These are phyloP conservation scores for Hirudo medicinalis DNA, from an alignment of 1,140 invertebrate genomes.

Conservation along the genomic window DNA sequence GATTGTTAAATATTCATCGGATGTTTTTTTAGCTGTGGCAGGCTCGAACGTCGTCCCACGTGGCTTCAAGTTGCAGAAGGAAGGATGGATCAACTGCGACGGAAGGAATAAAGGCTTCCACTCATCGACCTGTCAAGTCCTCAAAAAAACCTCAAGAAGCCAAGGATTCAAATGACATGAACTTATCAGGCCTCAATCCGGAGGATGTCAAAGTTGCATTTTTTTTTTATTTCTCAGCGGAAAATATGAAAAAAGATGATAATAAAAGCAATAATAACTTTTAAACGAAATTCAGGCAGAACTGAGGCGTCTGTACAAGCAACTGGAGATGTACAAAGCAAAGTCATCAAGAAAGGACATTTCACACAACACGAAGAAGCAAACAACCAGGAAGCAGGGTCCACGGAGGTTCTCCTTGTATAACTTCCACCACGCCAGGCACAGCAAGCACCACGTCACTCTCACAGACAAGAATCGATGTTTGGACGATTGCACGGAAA, in stretches of 20 bases:
- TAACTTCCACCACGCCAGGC: not conserved
- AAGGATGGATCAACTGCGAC: not conserved
- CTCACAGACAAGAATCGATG: not conserved
- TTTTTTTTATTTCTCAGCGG: not conserved
- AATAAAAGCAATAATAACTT: not conserved
- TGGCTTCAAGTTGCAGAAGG: not conserved
- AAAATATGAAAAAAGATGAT: not conserved
- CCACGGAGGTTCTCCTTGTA: constrained; percentile 1
- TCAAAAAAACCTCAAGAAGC: constrained; percentile 5
- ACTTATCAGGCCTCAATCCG: not conserved
- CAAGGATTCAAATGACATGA: not conserved
- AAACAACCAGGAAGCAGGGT: not conserved
- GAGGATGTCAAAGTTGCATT: constrained; percentile 5
- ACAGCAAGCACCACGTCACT: constrained; percentile 1
- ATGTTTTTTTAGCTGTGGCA: constrained; percentile 3
- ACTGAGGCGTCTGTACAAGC: constrained; percentile 4
- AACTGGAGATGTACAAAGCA: constrained; percentile 1
- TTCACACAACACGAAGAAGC: not conserved
- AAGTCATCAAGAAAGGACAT: constrained; percentile 2
- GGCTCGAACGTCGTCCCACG: not conserved
- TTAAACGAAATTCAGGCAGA: not conserved
- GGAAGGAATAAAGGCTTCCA: not conserved
- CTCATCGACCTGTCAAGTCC: not conserved
- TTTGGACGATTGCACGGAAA: not conserved
- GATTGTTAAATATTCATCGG: not conserved